Conservation (phyloP, 2,888 invertebrate species). For the Alsophila aescularia region DNA sequence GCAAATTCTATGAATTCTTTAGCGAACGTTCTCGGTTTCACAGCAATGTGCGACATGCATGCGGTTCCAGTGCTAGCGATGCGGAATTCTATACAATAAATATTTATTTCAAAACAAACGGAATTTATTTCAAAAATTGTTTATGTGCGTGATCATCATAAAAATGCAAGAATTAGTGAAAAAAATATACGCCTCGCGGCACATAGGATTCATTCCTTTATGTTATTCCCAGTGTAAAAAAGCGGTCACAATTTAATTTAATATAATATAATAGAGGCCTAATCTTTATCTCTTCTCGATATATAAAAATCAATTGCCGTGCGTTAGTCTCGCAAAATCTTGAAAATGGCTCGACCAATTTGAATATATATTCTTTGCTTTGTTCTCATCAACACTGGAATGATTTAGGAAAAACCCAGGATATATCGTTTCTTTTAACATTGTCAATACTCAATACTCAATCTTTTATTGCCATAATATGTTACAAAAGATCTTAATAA, state of each 20-base stretch:
- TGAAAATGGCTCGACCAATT: no score
- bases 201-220: constrained; percentile 7
- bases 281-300: no score
- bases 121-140: constrained; percentile 33
- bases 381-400: no score
- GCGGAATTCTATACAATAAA: constrained; percentile 40
- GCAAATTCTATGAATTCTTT: constrained; percentile 33
- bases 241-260: neutral
- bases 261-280: no score
- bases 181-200: constrained; percentile 10
- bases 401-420: no score
- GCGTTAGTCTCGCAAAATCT: no score
- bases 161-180: constrained; percentile 11
- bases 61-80: constrained; percentile 45
- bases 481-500: no score
- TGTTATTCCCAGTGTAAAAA: neutral
- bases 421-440: no score
- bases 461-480: no score
- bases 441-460: no score
- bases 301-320: no score
- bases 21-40: constrained; percentile 32
- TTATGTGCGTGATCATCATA: constrained; percentile 16
- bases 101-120: constrained; percentile 36
- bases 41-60: constrained; percentile 42
- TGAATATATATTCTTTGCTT: no score